Percentiles rank a stretch among this genome's conserved stretches.
phyloP scores from a whole-genome alignment of 1,140 invertebrate species.

The Drosophila micromelanica region DNA sequence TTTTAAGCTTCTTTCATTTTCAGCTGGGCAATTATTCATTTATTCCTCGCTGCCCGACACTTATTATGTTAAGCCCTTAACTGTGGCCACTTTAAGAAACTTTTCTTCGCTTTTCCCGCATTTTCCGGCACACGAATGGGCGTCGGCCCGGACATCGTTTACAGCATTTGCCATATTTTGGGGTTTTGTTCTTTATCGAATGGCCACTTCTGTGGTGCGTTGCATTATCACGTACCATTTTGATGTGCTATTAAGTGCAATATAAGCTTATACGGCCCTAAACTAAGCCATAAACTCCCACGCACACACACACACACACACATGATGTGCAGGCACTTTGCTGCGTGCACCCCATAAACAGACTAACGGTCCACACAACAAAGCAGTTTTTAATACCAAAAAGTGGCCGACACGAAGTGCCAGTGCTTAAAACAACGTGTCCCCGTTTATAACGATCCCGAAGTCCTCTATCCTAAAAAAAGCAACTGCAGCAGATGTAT shows the following conservation, averaged over 20 bases:
- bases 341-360: conserved; percentile 50
- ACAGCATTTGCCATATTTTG: conserved; percentile 15
- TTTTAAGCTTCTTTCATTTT: neutral
- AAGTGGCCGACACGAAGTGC: conserved; percentile 32
- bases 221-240: conserved; percentile 78
- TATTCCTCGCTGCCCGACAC: neutral
- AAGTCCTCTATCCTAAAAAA: conserved; percentile 1
- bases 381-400: conserved; percentile 55
- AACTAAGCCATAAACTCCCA: conserved; percentile 73
- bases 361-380: conserved; percentile 36
- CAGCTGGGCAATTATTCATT: conserved; percentile 7
- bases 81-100: conserved; percentile 11
- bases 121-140: conserved; percentile 14
- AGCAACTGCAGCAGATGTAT: conserved; percentile 15
- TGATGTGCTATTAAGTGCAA: conserved; percentile 80
- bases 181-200: conserved; percentile 45
- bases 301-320: conserved; percentile 15
- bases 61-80: conserved; percentile 18
- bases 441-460: conserved; percentile 2
- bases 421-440: conserved; percentile 22
- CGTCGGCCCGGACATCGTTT: conserved; percentile 5
- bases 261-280: conserved; percentile 75
- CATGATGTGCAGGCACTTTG: conserved; percentile 55
- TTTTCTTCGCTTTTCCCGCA: neutral
- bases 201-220: conserved; percentile 69